A percentile compares a stretch with the other conserved stretches of the same genome.
These are phyloP conservation scores for Pseudomyrmex pallidus DNA, from an alignment of 1,140 invertebrate species.

Conservation along the genomic window DNA sequence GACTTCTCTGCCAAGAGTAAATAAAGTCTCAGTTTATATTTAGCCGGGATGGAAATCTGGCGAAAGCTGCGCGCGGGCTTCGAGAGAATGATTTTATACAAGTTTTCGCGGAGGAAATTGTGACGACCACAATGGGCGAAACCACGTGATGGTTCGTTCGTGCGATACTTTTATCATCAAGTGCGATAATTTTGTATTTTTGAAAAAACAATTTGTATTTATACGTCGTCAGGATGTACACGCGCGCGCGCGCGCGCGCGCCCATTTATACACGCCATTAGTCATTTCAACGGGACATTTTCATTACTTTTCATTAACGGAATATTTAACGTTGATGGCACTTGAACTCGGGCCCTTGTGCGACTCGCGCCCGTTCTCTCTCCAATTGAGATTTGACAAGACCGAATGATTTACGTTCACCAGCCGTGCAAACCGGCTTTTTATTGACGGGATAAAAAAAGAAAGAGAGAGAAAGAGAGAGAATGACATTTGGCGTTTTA, in stretches of 20 bases:
- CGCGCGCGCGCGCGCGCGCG: too few species aligned
- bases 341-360: neutral
- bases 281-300: too few species aligned
- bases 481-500: slow-evolving; percentile 33
- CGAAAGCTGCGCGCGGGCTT: slow-evolving; percentile 40
- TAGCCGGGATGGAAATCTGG: slow-evolving; percentile 62
- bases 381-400: slow-evolving; percentile 15
- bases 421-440: slow-evolving; percentile 1
- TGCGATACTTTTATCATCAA: neutral
- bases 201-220: too few species aligned
- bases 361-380: too few species aligned
- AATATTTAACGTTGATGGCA: neutral
- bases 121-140: neutral
- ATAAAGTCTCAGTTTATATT: slow-evolving; percentile 70
- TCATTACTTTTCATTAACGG: neutral
- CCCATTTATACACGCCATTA: too few species aligned
- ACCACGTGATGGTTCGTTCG: neutral
- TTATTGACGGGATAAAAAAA: slow-evolving; percentile 55
- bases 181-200: too few species aligned
- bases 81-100: slow-evolving; percentile 52
- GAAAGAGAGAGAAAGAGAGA: neutral
- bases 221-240: too few species aligned
- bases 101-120: neutral
- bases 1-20: slow-evolving; percentile 67
- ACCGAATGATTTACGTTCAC: slow-evolving; percentile 6